Evolutionary conservation across 2,888 invertebrate species (phyloP).

Genomic region (Charanyca ferruginea): DNA sequence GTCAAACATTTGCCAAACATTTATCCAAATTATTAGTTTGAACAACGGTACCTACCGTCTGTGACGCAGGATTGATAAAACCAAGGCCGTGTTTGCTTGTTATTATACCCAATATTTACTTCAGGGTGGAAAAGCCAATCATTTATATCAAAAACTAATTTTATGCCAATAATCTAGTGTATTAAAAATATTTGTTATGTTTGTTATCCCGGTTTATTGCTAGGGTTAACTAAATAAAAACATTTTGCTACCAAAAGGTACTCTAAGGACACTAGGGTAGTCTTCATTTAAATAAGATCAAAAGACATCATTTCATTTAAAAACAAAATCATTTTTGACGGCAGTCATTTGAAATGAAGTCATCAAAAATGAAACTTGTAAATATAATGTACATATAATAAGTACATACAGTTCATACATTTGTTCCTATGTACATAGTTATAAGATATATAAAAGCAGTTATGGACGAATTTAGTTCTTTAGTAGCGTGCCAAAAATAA

Average conservation of each 20-base stretch:
- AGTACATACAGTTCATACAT: conserved; percentile 70
- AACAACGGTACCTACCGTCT: conserved; percentile 47
- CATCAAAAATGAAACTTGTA: conserved; percentile 60
- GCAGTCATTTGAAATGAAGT: conserved; percentile 57
- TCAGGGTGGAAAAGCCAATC: not conserved
- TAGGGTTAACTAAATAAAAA: conserved; percentile 11
- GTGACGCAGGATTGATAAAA: conserved; percentile 39
- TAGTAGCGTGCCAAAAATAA: conserved; percentile 85
- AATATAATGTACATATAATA: conserved; percentile 67
- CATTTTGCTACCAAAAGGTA: conserved; percentile 28
- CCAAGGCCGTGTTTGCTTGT: conserved; percentile 45
- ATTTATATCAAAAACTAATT: not conserved
- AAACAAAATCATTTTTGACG: conserved; percentile 39
- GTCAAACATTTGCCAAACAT: conserved; percentile 61
- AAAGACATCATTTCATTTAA: conserved; percentile 57
- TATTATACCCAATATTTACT: conserved; percentile 18
- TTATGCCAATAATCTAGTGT: not conserved
- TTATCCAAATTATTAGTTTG: conserved; percentile 66
- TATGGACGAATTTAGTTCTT: conserved; percentile 78
- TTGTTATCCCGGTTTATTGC: conserved; percentile 36
- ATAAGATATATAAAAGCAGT: conserved; percentile 68
- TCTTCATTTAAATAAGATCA: conserved; percentile 45
- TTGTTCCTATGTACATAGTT: conserved; percentile 86
- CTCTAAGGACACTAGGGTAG: not conserved
- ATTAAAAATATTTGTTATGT: conserved; percentile 4